Evolutionary conservation across 92 coral and sea anemone genomes (phyloP).

Genomic region (Epizoanthus scotinus): DNA sequence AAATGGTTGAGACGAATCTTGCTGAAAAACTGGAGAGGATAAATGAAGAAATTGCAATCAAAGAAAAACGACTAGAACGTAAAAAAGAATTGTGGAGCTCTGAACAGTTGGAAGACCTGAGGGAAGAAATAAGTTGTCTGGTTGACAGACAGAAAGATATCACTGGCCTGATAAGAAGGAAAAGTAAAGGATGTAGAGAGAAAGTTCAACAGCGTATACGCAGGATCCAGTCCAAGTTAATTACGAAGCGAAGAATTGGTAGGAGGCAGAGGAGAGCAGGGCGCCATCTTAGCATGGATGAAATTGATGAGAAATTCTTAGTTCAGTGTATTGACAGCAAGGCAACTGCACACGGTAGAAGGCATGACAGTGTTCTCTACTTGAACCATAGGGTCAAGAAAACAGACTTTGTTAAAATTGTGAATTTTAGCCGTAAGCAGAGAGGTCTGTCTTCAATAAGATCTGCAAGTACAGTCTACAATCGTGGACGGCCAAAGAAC

Average conservation of each 20-base stretch:
- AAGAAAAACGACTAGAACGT: no score
- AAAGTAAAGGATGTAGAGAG: not conserved
- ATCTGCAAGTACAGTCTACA: slow-evolving; percentile 6
- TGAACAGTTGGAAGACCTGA: no score
- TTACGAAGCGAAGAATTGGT: slow-evolving; percentile 25
- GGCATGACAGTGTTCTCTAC: slow-evolving; percentile 31
- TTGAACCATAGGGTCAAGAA: not conserved
- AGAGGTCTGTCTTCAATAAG: not conserved
- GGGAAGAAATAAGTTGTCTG: no score
- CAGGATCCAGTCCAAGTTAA: slow-evolving; percentile 25
- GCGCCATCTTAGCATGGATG: slow-evolving; percentile 29
- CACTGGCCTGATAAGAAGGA: no score
- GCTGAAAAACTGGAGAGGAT: no score
- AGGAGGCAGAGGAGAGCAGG: slow-evolving; percentile 25
- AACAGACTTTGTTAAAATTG: slow-evolving; percentile 3
- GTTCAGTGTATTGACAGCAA: slow-evolving; percentile 25
- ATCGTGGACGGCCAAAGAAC: not conserved
- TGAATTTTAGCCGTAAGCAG: not conserved
- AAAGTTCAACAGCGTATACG: slow-evolving; percentile 26
- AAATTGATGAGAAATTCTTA: slow-evolving; percentile 40
- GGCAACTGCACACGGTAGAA: slow-evolving; percentile 50
- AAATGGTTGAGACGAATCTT: not conserved
- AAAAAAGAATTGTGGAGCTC: no score
- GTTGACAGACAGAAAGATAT: no score
- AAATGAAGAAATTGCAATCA: no score